Base-by-base conservation (phyloP, 2,888 invertebrate genomes). In the Pyrgus malvae region DNA sequence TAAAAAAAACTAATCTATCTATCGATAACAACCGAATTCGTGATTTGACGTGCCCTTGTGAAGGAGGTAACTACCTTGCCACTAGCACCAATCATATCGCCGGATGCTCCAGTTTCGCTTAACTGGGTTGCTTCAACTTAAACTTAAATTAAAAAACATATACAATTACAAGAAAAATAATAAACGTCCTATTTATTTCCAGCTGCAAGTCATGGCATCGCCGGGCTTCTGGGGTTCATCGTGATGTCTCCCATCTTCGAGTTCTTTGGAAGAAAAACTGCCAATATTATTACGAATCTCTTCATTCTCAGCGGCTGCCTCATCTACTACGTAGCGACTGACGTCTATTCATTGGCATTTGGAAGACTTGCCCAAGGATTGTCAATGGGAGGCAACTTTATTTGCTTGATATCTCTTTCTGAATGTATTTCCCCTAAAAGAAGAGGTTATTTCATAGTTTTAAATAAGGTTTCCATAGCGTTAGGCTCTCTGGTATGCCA, bases 361-460 rank as follows among this genome's bases (percentile, higher is more conserved):
- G 77, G 70, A 0, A 70, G 74, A 56, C 56, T 68, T 2, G 45
- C 72, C 2, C 76, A 78, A 56, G 79, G 80, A 0, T 4, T 76
- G 0, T 33, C 63, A 2, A 35, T 65, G 11, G 74, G 74, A 2
- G 69, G 68, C 3, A 45, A 70, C 2, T 72, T 69, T 17, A 65
- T 72, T 0, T 60, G 68, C 9, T 25, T 60, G 1, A 67, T 76
- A 3, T 59, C 74, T 0, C 40, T 76, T 5, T 58, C 66, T 16
- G 80, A 80, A 66, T 79, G 74, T 42, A 59, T 64, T 2, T 61
- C 70, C 49, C 69, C 72, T 1, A 63, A 58, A 25, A 62, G 72
- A 48, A 65, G 80, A 51, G 78, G 78, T 0, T 72, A 70, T 17
- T 78, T 77, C 25, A 57, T 68, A 7, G 68, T 68, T 0, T 23